These are phyloP conservation scores for Phoxinus dragarum DNA, from an alignment of 2,797 vertebrate genomes.

Conservation along the genomic window DNA sequence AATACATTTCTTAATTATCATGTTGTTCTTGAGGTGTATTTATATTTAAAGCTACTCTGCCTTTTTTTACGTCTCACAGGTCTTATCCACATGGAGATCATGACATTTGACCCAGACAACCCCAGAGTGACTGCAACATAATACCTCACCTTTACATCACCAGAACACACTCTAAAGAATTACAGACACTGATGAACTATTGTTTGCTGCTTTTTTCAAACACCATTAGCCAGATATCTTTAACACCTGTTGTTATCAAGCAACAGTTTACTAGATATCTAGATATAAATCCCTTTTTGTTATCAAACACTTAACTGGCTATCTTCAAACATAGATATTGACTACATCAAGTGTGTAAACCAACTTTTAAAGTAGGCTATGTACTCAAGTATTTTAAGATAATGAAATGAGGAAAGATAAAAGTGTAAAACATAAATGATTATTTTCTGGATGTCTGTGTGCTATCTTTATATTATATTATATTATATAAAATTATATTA, in stretches of 20 bases:
- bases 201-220: constrained; percentile 8
- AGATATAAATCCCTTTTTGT: background rate
- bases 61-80: constrained; percentile 64
- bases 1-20: background rate
- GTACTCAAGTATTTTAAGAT: background rate
- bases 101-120: constrained; percentile 82
- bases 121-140: constrained; percentile 76
- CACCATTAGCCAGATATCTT: background rate
- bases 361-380: background rate
- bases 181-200: background rate
- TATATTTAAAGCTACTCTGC: background rate
- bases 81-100: constrained; percentile 86
- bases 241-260: constrained; percentile 4
- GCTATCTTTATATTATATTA: background rate
- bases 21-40: background rate
- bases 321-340: background rate
- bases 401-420: constrained; percentile 6
- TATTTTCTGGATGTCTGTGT: background rate
- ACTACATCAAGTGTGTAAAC: background rate
- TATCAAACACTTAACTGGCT: background rate
- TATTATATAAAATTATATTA: background rate
- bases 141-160: constrained; percentile 4
- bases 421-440: background rate
- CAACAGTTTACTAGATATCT: background rate
- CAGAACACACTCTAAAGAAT: constrained; percentile 19